Percentiles rank a stretch among this genome's conserved stretches.
Evolutionary conservation across 2,888 invertebrate genomes (phyloP).

Genomic region (Agapostemon virescens): DNA sequence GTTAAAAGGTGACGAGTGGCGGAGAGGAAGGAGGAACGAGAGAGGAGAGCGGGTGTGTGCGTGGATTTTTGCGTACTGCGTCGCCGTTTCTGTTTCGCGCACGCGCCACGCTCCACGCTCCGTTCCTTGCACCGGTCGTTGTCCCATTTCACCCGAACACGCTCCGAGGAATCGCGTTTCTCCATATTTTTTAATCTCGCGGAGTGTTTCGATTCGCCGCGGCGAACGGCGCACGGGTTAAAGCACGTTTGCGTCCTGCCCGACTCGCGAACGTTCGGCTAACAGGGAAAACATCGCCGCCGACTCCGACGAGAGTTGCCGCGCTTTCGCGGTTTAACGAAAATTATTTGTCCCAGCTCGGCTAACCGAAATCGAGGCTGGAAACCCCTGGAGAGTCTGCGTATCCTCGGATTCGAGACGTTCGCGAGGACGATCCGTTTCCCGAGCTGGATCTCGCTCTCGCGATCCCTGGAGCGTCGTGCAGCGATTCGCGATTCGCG

Average conservation of each 20-base stretch:
- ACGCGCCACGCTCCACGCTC: slow-evolving; percentile 7
- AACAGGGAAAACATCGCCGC: background rate
- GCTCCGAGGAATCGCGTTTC: background rate
- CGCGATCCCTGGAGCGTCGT: background rate
- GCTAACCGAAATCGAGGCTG: no score
- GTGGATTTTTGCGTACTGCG: slow-evolving; percentile 7
- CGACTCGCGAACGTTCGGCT: background rate
- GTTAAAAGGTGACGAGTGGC: no score
- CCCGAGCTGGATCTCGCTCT: background rate
- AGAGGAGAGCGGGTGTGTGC: no score
- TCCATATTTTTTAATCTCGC: slow-evolving; percentile 5
- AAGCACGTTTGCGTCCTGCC: background rate
- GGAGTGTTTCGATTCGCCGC: background rate
- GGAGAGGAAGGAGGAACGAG: background rate
- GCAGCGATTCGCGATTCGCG: no score
- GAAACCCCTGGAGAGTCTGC: background rate
- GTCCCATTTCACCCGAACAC: slow-evolving; percentile 2
- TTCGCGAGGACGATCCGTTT: background rate
- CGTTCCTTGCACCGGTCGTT: background rate
- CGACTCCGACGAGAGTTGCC: background rate
- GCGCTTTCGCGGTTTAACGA: background rate
- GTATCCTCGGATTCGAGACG: background rate
- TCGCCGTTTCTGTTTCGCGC: background rate
- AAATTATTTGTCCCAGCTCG: background rate
- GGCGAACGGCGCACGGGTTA: background rate